A percentile compares a stretch with the other conserved stretches of the same genome.
phyloP scores from a whole-genome alignment of 1,140 invertebrate genomes.

The Apis cerana region DNA sequence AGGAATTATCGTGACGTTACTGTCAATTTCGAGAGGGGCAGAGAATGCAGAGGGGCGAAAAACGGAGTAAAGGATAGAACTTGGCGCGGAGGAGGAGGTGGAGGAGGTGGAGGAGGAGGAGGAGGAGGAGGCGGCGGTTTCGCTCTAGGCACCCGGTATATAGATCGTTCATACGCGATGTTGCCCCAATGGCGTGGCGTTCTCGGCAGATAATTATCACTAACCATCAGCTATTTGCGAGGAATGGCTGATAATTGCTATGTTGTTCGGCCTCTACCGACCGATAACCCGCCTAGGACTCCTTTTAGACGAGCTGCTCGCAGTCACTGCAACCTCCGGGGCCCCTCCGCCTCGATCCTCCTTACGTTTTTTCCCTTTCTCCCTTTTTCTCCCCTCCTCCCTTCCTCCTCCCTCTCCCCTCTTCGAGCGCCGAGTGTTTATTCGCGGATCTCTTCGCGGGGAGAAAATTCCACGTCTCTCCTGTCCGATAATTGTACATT shows the following conservation, averaged over 20 bases:
- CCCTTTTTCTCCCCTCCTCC: slow-evolving; percentile 51
- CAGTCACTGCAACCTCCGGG: slow-evolving; percentile 72
- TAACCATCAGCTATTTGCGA: slow-evolving; percentile 82
- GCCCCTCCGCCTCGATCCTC: slow-evolving; percentile 39
- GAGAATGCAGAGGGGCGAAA: no score
- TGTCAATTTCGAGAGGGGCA: slow-evolving; percentile 54
- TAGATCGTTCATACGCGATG: slow-evolving; percentile 73
- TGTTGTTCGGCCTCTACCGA: slow-evolving; percentile 78
- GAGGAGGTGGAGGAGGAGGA: not conserved
- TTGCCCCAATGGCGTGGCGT: slow-evolving; percentile 77
- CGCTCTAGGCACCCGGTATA: slow-evolving; percentile 75
- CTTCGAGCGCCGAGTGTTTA: slow-evolving; percentile 45
- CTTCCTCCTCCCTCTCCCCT: slow-evolving; percentile 57
- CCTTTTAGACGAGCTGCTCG: slow-evolving; percentile 75
- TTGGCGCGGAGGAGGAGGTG: not conserved
- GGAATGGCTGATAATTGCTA: slow-evolving; percentile 82
- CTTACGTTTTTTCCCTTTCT: slow-evolving; percentile 15
- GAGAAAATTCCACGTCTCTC: not conserved
- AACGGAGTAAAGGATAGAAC: not conserved
- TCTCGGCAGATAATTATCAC: slow-evolving; percentile 81
- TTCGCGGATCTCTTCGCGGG: no score
- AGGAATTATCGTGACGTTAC: slow-evolving; percentile 62
- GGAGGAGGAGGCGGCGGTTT: slow-evolving; percentile 18
- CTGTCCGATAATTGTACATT: not conserved
- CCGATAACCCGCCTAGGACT: slow-evolving; percentile 79